A percentile compares a stretch with the other conserved stretches of the same genome.
Evolutionary conservation across 2,113 vertebrate species (phyloP).

Genomic region (Indri indri): DNA sequence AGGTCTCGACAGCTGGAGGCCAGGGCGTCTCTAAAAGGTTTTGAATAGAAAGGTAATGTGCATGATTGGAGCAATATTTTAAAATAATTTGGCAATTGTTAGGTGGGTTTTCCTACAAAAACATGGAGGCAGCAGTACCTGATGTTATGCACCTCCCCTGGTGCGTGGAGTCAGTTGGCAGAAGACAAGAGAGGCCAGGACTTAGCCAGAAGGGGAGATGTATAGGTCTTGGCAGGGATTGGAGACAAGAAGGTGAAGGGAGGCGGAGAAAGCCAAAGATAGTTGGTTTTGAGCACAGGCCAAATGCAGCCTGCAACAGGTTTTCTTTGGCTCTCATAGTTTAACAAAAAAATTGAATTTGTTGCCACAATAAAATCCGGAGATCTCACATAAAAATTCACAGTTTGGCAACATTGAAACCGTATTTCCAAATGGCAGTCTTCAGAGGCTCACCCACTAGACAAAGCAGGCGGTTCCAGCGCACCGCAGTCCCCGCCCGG

Average conservation of each 20-base stretch:
- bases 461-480: too few relatives aligned
- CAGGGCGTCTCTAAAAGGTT: not conserved
- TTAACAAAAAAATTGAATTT: not conserved
- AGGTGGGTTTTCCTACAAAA: not conserved
- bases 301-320: too few relatives aligned
- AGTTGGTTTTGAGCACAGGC: not conserved
- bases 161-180: fast-evolving
- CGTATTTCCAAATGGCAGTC: not conserved
- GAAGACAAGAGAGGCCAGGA: not conserved
- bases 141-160: not conserved
- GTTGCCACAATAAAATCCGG: not conserved
- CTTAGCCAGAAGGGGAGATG: not conserved
- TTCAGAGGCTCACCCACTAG: not conserved
- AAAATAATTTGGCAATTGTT: not conserved
- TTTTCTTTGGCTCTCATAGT: not conserved
- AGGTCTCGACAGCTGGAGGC: not conserved
- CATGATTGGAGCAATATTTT: not conserved
- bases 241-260: not conserved
- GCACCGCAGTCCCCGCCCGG: too few relatives aligned
- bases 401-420: not conserved
- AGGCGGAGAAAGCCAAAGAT: not conserved
- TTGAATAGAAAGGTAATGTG: not conserved
- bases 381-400: not conserved
- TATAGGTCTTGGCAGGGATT: fast-evolving
- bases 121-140: not conserved